Conservation (phyloP, 2,797 vertebrate genomes). For the Periparus ater region DNA sequence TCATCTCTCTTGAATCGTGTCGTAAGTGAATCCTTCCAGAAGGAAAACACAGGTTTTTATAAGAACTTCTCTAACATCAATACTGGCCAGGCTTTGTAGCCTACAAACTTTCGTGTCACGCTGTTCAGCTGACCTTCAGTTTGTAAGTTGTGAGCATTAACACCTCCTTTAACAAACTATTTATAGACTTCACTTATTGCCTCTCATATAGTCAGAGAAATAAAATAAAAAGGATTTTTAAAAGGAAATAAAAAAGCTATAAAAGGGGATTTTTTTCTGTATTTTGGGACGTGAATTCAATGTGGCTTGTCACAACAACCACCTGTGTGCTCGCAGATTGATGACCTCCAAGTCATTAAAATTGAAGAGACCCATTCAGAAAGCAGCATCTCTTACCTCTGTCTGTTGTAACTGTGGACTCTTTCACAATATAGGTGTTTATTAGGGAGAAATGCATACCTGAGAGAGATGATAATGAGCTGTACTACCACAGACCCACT, state of each 20-base stretch:
- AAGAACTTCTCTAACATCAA: not conserved
- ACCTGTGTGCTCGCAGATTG: not conserved
- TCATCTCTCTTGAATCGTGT: not conserved
- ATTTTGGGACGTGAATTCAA: not conserved
- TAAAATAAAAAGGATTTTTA: not conserved
- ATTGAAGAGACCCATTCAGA: conserved; percentile 19
- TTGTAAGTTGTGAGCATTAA: not conserved
- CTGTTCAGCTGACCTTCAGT: not conserved
- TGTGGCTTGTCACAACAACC: not conserved
- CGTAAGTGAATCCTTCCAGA: not conserved
- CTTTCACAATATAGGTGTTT: conserved; percentile 17
- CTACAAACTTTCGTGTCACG: not conserved
- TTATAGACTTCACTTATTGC: not conserved
- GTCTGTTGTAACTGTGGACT: not conserved
- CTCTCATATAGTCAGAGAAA: not conserved
- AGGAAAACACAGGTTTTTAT: not conserved
- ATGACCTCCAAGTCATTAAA: conserved; percentile 31
- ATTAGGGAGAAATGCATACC: conserved; percentile 1
- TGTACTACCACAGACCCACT: not conserved
- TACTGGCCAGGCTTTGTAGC: not conserved
- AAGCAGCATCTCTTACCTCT: not conserved
- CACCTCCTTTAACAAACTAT: not conserved
- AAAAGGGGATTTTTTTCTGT: not conserved
- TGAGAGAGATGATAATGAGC: not conserved
- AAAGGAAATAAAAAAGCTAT: not conserved